These are phyloP conservation scores for Eumaeus atala DNA, from an alignment of 1,140 invertebrate species.

Conservation along the genomic window DNA sequence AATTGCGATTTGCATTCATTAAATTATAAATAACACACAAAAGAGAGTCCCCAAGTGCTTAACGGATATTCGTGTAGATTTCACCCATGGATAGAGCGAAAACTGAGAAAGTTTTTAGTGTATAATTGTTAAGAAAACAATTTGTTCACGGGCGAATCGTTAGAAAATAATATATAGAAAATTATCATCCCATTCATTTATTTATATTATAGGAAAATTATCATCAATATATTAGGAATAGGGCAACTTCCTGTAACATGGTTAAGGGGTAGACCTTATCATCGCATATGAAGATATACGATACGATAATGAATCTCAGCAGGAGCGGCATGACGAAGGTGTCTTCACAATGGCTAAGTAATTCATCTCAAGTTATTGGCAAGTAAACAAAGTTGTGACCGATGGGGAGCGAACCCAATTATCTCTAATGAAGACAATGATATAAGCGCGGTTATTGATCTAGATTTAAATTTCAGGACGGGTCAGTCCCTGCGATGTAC, in stretches of 20 bases:
- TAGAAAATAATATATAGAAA: too few relatives aligned
- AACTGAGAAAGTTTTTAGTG: too few relatives aligned
- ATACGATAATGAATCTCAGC: conserved; percentile 16
- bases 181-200: too few relatives aligned
- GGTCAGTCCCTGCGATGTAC: conserved; percentile 68
- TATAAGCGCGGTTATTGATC: conserved; percentile 74
- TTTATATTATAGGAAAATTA: too few relatives aligned
- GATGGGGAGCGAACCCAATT: conserved; percentile 69
- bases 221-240: neutral
- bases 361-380: conserved; percentile 70
- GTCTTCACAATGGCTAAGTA: conserved; percentile 49
- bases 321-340: conserved; percentile 27
- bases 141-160: too few relatives aligned
- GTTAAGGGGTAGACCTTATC: neutral
- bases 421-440: conserved; percentile 74
- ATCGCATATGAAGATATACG: conserved; percentile 18
- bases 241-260: conserved; percentile 6
- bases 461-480: conserved; percentile 74
- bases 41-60: too few relatives aligned
- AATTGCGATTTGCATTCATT: too few relatives aligned
- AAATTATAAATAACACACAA: too few relatives aligned
- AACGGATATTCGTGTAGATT: too few relatives aligned
- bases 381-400: conserved; percentile 67
- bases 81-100: too few relatives aligned
- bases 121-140: too few relatives aligned